A percentile compares a stretch with the other conserved stretches of the same genome.
These are phyloP conservation scores for Machimus atricapillus DNA, from an alignment of 2,888 invertebrate species.

Conservation along the genomic window DNA sequence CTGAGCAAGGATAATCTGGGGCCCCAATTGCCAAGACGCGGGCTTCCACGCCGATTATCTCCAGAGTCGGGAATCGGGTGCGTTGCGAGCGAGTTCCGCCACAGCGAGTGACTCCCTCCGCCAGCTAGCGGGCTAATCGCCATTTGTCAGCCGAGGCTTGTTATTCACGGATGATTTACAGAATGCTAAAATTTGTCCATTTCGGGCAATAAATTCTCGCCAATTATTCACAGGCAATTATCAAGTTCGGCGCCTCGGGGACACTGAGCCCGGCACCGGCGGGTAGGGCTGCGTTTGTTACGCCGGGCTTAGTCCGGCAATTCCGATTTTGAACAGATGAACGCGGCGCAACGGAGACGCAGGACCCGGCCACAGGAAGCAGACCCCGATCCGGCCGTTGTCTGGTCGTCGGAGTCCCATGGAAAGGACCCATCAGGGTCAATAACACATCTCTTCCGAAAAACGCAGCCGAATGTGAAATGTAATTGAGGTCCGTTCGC, in stretches of 20 bases:
- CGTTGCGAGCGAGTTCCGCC: neutral
- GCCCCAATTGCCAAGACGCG: neutral
- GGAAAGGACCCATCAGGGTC: neutral
- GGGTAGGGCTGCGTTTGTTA: neutral
- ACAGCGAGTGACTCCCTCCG: neutral
- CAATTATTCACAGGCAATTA: slow-evolving; percentile 33
- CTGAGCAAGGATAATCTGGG: neutral
- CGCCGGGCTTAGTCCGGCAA: neutral
- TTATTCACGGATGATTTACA: slow-evolving; percentile 20
- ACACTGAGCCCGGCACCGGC: neutral
- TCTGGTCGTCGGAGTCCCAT: neutral
- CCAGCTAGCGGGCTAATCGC: neutral
- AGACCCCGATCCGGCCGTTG: neutral
- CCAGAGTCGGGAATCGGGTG: neutral
- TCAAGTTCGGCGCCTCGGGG: neutral
- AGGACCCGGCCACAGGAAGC: neutral
- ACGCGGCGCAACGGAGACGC: neutral
- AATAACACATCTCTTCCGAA: slow-evolving; percentile 27
- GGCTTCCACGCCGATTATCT: neutral
- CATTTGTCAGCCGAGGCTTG: neutral
- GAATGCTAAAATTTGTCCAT: slow-evolving; percentile 23
- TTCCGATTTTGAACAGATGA: slow-evolving; percentile 21
- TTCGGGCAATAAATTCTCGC: slow-evolving; percentile 22
- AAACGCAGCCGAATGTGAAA: slow-evolving; percentile 25
- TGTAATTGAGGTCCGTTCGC: slow-evolving; percentile 30